Evolutionary conservation across 1,140 invertebrate genomes (phyloP).

Genomic region (Aphaenogaster floridana): DNA sequence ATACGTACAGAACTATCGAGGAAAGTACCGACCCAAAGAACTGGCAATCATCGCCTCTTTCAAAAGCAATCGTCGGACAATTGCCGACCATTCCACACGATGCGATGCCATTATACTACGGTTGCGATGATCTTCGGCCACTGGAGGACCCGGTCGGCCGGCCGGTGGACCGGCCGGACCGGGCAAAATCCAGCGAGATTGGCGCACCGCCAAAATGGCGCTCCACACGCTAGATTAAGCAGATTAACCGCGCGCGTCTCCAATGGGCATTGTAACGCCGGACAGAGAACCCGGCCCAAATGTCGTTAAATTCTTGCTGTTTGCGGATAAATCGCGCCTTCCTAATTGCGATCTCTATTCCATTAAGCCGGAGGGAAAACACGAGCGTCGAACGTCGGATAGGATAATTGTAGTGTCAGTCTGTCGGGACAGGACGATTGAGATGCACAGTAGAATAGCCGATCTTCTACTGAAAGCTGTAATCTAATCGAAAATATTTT

Average conservation of each 20-base stretch:
- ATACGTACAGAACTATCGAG: background rate
- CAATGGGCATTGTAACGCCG: conserved; percentile 52
- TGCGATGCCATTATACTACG: conserved; percentile 28
- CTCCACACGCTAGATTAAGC: conserved; percentile 66
- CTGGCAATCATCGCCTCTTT: conserved; percentile 19
- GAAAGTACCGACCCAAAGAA: background rate
- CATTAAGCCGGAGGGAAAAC: conserved; percentile 52
- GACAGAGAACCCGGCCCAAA: conserved; percentile 16
- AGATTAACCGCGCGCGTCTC: conserved; percentile 65
- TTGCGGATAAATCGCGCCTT: conserved; percentile 57
- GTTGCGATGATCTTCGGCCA: conserved; percentile 44
- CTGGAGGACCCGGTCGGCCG: conserved; percentile 11
- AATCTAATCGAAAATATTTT: conserved; percentile 1
- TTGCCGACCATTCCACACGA: conserved; percentile 38
- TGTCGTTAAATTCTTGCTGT: conserved; percentile 61
- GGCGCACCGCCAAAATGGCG: conserved; percentile 64
- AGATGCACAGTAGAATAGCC: background rate
- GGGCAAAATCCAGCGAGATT: conserved; percentile 15
- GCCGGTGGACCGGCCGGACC: background rate
- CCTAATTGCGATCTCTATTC: conserved; percentile 53
- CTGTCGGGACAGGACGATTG: background rate
- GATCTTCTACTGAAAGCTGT: background rate
- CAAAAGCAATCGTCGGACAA: conserved; percentile 40
- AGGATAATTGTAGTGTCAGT: conserved; percentile 18
- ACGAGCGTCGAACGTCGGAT: background rate